Evolutionary conservation across 2,797 vertebrate species (phyloP), one percentile per base, ranked within the genome.

Genomic region (Sorex maritimensis): DNA sequence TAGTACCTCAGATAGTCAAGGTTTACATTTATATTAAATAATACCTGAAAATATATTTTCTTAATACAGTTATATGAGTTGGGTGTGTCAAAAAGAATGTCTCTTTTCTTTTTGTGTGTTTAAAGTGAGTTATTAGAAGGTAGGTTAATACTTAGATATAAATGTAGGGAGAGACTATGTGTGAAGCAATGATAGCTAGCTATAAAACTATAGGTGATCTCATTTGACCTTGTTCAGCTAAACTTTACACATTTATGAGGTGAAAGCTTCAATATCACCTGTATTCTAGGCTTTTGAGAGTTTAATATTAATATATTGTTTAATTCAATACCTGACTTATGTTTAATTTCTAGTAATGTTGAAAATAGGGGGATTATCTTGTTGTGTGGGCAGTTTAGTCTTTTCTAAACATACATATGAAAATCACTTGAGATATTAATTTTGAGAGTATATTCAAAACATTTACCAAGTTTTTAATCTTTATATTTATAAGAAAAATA

Each of bases 401-500:
- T 67, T 4, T 75, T 74, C 3, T n/a, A 85, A 93, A 82, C 65
- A 11, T 71, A 1, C 7, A 52, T 78, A 68, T 1, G 49, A 52
- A 6, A 52, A 67, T 23, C 81, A 19, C 28, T 52, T 86, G 81
- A 19, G n/a, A 21, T 81, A 72, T 73, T 44, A 78, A 49, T 73
- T 83, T 52, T 67, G 67, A 71, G 4, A 63, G 1, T 46, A 65
- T 30, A 85, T 6, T 84, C 13, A 63, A 63, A 14, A 5, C 52
- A 55, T 17, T 49, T 41, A 14, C 49, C 6, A 52, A 52, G 13
- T 8, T 38, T 86, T 81, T 17, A 52, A 71, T 77, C 11, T 49
- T 79, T 28, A 34, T 69, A 52, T 75, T 90, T 61, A 26, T 93
- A 38, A 77, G 92, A 4, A 85, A 95, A 87, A 68, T 65, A 71